Evolutionary conservation across 1,140 invertebrate genomes (phyloP).

Genomic region (Drosophila ogumai): DNA sequence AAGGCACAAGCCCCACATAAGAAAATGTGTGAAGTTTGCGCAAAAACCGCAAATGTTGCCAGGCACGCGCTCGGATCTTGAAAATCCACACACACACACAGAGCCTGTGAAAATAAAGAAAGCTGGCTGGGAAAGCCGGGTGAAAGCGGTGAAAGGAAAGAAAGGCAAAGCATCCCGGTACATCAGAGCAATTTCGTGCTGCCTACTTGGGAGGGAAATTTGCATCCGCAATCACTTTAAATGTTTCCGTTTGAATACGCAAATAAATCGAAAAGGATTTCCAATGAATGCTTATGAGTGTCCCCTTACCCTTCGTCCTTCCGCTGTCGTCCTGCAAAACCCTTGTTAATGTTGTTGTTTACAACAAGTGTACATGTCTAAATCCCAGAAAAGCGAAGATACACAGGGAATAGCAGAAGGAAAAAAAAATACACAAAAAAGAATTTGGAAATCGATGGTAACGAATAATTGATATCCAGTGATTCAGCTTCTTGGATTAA

Average conservation of each 20-base stretch:
- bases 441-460: too few relatives aligned
- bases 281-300: slow-evolving; percentile 82
- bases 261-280: slow-evolving; percentile 84
- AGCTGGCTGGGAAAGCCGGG: background rate
- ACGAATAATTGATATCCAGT: background rate
- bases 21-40: slow-evolving; percentile 81
- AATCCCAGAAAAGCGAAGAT: slow-evolving; percentile 60
- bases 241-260: slow-evolving; percentile 84
- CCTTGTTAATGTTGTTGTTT: slow-evolving; percentile 82
- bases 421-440: background rate
- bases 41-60: slow-evolving; percentile 81
- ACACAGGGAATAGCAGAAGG: slow-evolving; percentile 13
- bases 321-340: slow-evolving; percentile 45
- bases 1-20: slow-evolving; percentile 56
- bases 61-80: slow-evolving; percentile 75
- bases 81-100: slow-evolving; percentile 46
- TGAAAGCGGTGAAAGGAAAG: slow-evolving; percentile 11
- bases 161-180: slow-evolving; percentile 24
- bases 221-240: slow-evolving; percentile 84
- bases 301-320: slow-evolving; percentile 10
- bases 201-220: slow-evolving; percentile 66
- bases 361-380: slow-evolving; percentile 79
- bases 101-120: slow-evolving; percentile 7
- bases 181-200: slow-evolving; percentile 57
- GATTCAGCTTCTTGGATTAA: accelerated